These are phyloP conservation scores for Octopus sinensis DNA, from an alignment of 1,140 invertebrate genomes.

Conservation along the genomic window DNA sequence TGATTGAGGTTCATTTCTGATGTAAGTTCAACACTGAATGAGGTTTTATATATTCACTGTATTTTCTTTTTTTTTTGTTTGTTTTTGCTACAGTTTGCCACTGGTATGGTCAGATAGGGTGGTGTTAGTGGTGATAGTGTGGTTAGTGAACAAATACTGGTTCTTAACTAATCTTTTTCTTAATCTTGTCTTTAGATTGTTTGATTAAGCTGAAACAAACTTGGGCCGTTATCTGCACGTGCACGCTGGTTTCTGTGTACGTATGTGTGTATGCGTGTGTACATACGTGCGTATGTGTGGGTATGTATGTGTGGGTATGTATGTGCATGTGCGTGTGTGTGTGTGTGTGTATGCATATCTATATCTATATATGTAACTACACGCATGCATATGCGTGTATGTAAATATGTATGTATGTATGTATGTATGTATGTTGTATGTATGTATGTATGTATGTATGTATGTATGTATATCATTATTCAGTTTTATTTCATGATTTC, in stretches of 20 bases:
- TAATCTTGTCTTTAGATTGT: no score
- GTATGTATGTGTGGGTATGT: neutral
- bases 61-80: neutral
- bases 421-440: neutral
- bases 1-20: no score
- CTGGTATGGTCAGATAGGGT: neutral
- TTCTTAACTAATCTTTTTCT: neutral
- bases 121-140: neutral
- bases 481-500: neutral
- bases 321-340: neutral
- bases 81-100: neutral
- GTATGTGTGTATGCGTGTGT: neutral
- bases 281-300: neutral
- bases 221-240: neutral
- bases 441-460: neutral
- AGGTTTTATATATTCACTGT: no score
- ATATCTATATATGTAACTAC: neutral
- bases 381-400: neutral
- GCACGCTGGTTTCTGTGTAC: neutral
- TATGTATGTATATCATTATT: neutral
- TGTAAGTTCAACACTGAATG: no score
- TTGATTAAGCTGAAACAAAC: no score
- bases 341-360: neutral
- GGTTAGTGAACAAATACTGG: neutral
- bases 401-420: neutral